A percentile compares a stretch with the other conserved stretches of the same genome.
Conservation (phyloP, 2,113 vertebrate species). For the Pleuronectes platessa region DNA sequence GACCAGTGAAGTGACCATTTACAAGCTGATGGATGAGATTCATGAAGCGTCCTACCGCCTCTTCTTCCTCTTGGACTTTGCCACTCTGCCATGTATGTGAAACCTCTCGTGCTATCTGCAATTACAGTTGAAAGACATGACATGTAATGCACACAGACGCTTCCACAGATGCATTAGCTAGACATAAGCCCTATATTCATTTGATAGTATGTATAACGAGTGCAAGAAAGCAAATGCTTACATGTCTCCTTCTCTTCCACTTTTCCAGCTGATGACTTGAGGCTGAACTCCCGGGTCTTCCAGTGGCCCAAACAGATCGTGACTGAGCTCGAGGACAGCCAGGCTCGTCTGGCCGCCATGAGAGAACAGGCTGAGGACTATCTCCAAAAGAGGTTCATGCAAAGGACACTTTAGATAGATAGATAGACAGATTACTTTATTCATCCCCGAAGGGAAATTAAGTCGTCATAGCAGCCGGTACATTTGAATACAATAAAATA, state of each 20-base stretch:
- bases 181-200: background rate
- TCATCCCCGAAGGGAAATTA: too few relatives aligned
- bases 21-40: slow-evolving; percentile 83
- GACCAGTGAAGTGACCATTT: slow-evolving; percentile 85
- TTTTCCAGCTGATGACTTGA: slow-evolving; percentile 86
- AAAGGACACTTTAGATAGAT: too few relatives aligned
- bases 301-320: slow-evolving; percentile 87
- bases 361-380: slow-evolving; percentile 76
- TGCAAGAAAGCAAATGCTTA: background rate
- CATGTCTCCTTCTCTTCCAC: slow-evolving; percentile 5
- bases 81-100: slow-evolving; percentile 83
- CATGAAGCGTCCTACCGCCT: slow-evolving; percentile 81
- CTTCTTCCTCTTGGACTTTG: slow-evolving; percentile 87
- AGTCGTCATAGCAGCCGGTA: too few relatives aligned
- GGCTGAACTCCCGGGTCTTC: slow-evolving; percentile 86
- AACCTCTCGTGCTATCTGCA: background rate
- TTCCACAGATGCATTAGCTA: too few relatives aligned
- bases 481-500: too few relatives aligned
- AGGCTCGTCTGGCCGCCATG: slow-evolving; percentile 60
- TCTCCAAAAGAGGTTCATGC: slow-evolving; percentile 83
- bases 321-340: slow-evolving; percentile 81
- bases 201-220: too few relatives aligned
- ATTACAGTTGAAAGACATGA: background rate
- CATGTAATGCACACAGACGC: background rate
- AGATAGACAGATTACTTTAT: too few relatives aligned